These are phyloP conservation scores for Characodon lateralis DNA, from an alignment of 2,797 vertebrate genomes.

Conservation along the genomic window DNA sequence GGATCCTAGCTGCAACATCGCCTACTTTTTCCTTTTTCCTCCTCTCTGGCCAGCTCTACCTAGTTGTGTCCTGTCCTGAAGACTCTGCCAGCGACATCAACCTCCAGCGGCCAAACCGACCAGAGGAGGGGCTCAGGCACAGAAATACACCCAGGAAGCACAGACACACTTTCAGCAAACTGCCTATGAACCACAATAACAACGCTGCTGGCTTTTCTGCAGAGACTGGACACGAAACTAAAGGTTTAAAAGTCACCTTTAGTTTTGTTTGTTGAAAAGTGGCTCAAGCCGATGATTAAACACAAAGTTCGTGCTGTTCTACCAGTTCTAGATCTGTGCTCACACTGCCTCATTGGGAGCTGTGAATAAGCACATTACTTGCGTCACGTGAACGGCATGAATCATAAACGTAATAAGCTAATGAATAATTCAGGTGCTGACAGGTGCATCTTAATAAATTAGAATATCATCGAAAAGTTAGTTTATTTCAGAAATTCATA, in stretches of 20 bases:
- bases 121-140: conserved; percentile 59
- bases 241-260: no score
- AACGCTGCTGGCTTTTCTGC: neutral
- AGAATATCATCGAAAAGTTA: neutral
- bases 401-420: conserved; percentile 3
- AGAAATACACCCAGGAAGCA: conserved; percentile 36
- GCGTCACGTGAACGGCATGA: conserved; percentile 17
- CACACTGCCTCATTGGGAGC: neutral
- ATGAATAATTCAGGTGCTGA: neutral
- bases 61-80: conserved; percentile 71
- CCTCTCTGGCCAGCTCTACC: conserved; percentile 47
- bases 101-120: conserved; percentile 46
- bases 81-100: conserved; percentile 71
- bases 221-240: fast-evolving
- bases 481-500: neutral
- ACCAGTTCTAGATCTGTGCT: conserved; percentile 15
- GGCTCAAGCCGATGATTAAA: neutral
- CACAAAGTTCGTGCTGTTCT: conserved; percentile 28
- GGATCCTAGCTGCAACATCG: conserved; percentile 61
- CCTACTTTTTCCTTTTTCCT: conserved; percentile 53
- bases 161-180: fast-evolving
- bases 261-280: neutral
- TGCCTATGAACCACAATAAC: fast-evolving
- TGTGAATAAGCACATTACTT: conserved; percentile 32
- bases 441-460: neutral